Conservation (phyloP, 1,140 invertebrate genomes). For the Panagrolaimus sp. region DNA sequence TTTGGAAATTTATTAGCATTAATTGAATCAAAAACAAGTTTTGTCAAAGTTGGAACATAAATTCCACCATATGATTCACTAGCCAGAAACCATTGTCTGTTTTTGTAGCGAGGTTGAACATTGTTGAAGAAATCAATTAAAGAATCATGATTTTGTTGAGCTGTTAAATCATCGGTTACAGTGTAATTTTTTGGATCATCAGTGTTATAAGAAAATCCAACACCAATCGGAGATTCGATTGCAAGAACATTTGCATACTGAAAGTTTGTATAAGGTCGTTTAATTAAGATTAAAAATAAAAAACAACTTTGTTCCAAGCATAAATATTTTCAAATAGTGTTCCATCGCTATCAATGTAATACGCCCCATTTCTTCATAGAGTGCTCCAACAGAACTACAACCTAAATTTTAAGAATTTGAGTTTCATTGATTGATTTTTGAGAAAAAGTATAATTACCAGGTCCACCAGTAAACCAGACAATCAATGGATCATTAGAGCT, state of each 20-base stretch:
- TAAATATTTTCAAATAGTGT: conserved; percentile 26
- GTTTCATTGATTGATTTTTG: too few species aligned
- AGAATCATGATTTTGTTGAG: conserved; percentile 23
- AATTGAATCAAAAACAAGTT: conserved; percentile 20
- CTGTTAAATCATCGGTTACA: conserved; percentile 22
- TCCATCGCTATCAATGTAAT: conserved; percentile 24
- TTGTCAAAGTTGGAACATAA: conserved; percentile 25
- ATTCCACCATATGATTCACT: conserved; percentile 32
- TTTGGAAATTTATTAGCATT: conserved; percentile 15
- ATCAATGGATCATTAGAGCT: conserved; percentile 61
- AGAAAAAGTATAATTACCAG: conserved; percentile 54
- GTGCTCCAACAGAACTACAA: conserved; percentile 11
- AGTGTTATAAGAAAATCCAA: conserved; percentile 30
- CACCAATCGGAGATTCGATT: conserved; percentile 40
- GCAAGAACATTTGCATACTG: conserved; percentile 37
- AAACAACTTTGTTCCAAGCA: conserved; percentile 22
- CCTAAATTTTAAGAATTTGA: too few species aligned
- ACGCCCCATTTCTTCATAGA: conserved; percentile 21
- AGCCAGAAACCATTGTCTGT: conserved; percentile 21
- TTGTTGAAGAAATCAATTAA: conserved; percentile 20
- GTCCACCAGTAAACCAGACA: conserved; percentile 64
- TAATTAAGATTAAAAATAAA: neutral
- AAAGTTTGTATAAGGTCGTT: too few species aligned
- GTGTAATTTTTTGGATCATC: conserved; percentile 13
- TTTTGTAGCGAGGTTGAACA: conserved; percentile 20